Evolutionary conservation across 2,888 invertebrate species (phyloP), one percentile per base, ranked within the genome.

Genomic region (Heliconius ismenius): DNA sequence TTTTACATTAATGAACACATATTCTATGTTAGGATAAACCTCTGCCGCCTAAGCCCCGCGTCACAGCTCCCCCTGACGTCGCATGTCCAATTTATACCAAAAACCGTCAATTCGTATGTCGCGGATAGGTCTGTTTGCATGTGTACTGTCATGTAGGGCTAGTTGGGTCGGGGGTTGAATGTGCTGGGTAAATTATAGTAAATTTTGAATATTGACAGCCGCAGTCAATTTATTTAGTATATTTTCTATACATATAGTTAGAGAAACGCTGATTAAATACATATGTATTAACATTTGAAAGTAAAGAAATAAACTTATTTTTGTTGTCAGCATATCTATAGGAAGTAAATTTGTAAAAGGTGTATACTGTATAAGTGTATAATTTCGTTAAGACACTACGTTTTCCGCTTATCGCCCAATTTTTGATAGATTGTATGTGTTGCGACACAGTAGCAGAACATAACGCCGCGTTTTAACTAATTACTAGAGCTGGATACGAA

Each of bases 61-160:
- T 70, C 64, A 70, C 63, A 63, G 43, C 73, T 28, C 73, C 70
- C 75, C 64, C 70, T 64, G 70, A 76, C 75, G 64, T 76, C 60
- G 68, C 75, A 64, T 72, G 75, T 64, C 70, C 75, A 76, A 76
- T 76, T 76, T 76, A 49, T 76, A 70, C 73, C 73, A 26, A 43
- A 73, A 73, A 73, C 39, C 43, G 63, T 70, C 75, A 76, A 72
- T 69, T 72, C 75, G 43, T 64, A 76, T 32, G 64, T 54, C 54
- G 39, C 43, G 39, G 67, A 63, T 63, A 62, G 73, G 36, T 73
- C 26, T 73, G 73, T 73, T 73, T 73, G 73, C 73, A 73, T 73
- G 62, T 73, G 60, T 43, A 63, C 62, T 63, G 73, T 21, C 73
- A 28, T 26, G 43, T 73, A 39, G 36, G 11, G 9, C 24, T 62